phyloP scores from a whole-genome alignment of 2,888 invertebrate genomes.

The Nematopogon swammerdamellus region DNA sequence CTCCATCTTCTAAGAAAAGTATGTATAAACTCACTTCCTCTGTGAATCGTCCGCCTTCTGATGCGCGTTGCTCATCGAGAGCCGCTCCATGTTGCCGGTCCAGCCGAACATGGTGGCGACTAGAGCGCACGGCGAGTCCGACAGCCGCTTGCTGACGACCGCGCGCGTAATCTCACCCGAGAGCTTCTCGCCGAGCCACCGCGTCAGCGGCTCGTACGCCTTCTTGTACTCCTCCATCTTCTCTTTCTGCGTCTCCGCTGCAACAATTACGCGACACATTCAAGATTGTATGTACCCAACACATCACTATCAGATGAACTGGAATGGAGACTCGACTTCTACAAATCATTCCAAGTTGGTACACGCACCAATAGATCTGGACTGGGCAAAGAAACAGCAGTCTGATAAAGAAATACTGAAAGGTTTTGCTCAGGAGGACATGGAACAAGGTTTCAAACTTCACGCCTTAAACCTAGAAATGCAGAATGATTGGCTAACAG shows the following conservation, averaged over 20 bases:
- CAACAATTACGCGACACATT: too few species aligned
- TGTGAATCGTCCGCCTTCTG: slow-evolving; percentile 91
- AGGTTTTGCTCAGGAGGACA: too few species aligned
- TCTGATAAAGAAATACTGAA: too few species aligned
- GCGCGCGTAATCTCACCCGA: slow-evolving; percentile 77
- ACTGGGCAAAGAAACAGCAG: too few species aligned
- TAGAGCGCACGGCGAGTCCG: slow-evolving; percentile 91
- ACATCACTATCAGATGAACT: too few species aligned
- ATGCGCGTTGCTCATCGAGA: slow-evolving; percentile 94
- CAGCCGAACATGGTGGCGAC: slow-evolving; percentile 97
- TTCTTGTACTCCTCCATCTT: slow-evolving; percentile 71
- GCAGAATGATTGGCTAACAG: too few species aligned
- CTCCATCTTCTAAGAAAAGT: slow-evolving; percentile 75
- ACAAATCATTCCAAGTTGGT: too few species aligned
- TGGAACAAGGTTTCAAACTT: too few species aligned
- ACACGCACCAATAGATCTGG: too few species aligned
- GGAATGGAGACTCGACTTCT: too few species aligned
- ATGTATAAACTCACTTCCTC: slow-evolving; percentile 50
- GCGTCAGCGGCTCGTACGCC: slow-evolving; percentile 83
- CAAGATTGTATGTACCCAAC: slow-evolving; percentile 2
- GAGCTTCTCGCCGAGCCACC: slow-evolving; percentile 85
- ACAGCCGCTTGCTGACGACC: slow-evolving; percentile 81
- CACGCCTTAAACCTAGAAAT: too few species aligned
- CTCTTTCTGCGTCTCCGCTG: slow-evolving; percentile 65
- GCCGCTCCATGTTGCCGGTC: slow-evolving; percentile 99